Conservation (phyloP, 2,888 invertebrate species). For the Periphyllus acericola region DNA sequence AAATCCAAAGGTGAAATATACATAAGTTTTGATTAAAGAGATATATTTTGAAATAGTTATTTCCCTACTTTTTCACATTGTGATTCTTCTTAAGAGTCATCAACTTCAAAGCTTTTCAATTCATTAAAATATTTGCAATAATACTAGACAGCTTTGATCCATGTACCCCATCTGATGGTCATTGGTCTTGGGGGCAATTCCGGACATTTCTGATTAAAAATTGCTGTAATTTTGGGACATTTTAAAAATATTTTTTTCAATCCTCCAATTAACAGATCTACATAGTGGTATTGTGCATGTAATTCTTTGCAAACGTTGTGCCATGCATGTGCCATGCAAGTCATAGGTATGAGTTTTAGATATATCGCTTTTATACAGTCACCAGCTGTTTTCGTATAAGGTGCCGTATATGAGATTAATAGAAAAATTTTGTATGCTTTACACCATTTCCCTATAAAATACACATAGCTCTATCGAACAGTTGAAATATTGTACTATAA, state of each 20-base stretch:
- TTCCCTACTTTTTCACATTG: too few species aligned
- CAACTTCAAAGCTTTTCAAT: too few species aligned
- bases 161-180: too few species aligned
- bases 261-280: neutral
- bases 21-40: too few species aligned
- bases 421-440: neutral
- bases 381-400: neutral
- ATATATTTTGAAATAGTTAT: too few species aligned
- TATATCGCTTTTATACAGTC: neutral
- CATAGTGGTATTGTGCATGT: neutral
- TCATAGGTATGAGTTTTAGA: neutral
- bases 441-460: neutral
- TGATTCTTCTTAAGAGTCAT: too few species aligned
- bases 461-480: neutral
- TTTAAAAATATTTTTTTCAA: neutral
- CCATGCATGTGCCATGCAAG: neutral
- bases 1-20: too few species aligned
- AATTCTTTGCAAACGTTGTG: neutral
- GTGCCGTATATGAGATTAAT: neutral
- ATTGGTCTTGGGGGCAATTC: slow-evolving; percentile 1
- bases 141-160: too few species aligned
- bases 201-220: neutral
- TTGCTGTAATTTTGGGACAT: neutral
- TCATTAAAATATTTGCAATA: too few species aligned
- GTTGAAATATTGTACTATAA: neutral